These are phyloP conservation scores for Glomeris maerens DNA, from an alignment of 1,140 invertebrate genomes.

Conservation along the genomic window DNA sequence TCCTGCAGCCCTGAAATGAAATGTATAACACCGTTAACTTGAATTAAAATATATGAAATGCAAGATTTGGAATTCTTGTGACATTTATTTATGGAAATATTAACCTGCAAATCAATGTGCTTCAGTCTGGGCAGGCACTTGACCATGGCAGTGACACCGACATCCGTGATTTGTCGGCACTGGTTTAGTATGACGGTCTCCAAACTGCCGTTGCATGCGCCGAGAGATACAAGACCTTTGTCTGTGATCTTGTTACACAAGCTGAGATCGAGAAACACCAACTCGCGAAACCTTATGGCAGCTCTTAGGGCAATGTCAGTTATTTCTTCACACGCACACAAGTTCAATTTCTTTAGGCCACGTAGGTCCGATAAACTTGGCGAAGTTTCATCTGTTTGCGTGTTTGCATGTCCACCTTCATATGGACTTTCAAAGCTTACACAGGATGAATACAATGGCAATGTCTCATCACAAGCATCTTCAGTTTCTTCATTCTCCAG, in stretches of 20 bases:
- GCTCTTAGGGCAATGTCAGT: constrained; percentile 53
- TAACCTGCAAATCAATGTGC: constrained; percentile 43
- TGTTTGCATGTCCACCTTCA: constrained; percentile 12
- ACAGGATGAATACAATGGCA: constrained; percentile 17
- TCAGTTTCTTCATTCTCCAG: too few relatives aligned
- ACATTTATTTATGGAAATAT: too few relatives aligned
- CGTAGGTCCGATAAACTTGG: constrained; percentile 12
- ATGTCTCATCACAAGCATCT: constrained; percentile 47
- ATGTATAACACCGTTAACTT: background rate
- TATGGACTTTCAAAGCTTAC: constrained; percentile 6
- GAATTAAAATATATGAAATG: constrained; percentile 1
- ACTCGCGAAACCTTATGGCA: constrained; percentile 46
- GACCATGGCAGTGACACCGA: constrained; percentile 41
- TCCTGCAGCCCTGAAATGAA: constrained; percentile 43
- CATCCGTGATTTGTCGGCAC: constrained; percentile 50
- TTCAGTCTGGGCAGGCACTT: constrained; percentile 42
- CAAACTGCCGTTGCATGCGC: constrained; percentile 48
- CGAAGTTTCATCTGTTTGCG: constrained; percentile 11
- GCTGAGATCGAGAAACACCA: constrained; percentile 43
- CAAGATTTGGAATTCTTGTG: background rate
- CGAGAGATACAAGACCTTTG: constrained; percentile 43
- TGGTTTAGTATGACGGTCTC: constrained; percentile 47
- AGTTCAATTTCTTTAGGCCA: constrained; percentile 39
- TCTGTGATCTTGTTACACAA: constrained; percentile 50
- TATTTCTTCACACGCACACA: constrained; percentile 49